These are phyloP conservation scores for Nilaparvata lugens DNA, from an alignment of 1,140 invertebrate species.

Conservation along the genomic window DNA sequence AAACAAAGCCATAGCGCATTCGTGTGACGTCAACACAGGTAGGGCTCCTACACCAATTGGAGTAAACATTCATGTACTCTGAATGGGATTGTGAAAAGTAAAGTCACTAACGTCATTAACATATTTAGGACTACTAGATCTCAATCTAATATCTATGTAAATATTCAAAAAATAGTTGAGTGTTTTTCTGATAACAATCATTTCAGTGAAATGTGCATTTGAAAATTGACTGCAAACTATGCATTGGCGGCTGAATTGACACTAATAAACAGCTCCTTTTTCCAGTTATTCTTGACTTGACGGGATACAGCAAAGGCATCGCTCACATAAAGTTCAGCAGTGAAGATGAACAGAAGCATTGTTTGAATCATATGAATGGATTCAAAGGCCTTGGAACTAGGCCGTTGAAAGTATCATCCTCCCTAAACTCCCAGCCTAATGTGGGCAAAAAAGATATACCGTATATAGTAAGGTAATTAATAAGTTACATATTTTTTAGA, in stretches of 20 bases:
- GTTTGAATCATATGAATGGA: constrained; percentile 80
- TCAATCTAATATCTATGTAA: constrained; percentile 10
- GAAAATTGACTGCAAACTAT: background rate
- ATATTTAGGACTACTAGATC: background rate
- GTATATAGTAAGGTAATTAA: no score
- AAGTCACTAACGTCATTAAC: background rate
- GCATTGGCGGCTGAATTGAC: background rate
- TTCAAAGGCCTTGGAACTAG: constrained; percentile 74
- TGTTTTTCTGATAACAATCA: background rate
- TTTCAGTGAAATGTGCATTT: background rate
- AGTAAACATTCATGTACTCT: background rate
- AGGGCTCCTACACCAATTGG: no score
- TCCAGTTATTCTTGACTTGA: constrained; percentile 74
- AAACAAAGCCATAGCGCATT: no score
- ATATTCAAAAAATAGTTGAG: background rate
- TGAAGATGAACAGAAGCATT: constrained; percentile 90
- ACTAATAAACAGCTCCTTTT: constrained; percentile 16
- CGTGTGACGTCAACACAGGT: no score
- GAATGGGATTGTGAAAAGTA: background rate
- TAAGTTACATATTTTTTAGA: no score
- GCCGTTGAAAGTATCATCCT: constrained; percentile 61
- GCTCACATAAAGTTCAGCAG: constrained; percentile 93
- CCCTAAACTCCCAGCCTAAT: no score
- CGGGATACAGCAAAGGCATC: constrained; percentile 89
- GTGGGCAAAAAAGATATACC: no score